Evolutionary conservation across 2,113 vertebrate genomes (phyloP).

Genomic region (Crocuta crocuta): DNA sequence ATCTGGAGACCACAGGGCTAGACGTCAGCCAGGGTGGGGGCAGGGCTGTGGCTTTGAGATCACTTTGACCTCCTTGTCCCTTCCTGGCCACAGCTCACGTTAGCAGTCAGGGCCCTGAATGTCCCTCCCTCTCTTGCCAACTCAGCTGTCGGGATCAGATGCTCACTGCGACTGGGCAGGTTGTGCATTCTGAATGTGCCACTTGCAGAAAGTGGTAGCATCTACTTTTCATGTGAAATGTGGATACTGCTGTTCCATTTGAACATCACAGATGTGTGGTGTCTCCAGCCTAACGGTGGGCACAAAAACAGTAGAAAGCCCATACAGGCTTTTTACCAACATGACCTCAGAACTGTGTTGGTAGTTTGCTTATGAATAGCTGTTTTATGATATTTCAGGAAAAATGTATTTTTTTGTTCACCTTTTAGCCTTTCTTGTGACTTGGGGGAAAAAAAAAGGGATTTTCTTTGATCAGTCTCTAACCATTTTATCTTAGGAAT

Average conservation of each 20-base stretch:
- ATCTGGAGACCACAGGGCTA: constrained; percentile 37
- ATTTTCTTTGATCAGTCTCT: neutral
- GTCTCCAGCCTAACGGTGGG: neutral
- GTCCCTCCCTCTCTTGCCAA: constrained; percentile 25
- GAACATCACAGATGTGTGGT: neutral
- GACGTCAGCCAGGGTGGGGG: neutral
- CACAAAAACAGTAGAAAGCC: neutral
- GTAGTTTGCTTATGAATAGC: neutral
- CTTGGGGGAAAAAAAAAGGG: neutral
- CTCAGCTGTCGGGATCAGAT: constrained; percentile 53
- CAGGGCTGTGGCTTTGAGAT: neutral
- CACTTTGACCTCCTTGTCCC: constrained; percentile 65
- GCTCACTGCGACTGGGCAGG: neutral
- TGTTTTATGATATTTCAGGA: neutral
- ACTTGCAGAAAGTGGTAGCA: neutral
- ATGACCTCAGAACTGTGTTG: neutral
- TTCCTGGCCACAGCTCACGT: constrained; percentile 20
- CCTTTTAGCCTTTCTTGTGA: constrained; percentile 38
- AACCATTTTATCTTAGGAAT: constrained; percentile 29
- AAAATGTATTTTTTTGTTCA: neutral
- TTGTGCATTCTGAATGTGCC: neutral
- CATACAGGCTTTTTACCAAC: neutral
- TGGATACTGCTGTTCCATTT: neutral
- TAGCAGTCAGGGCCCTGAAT: constrained; percentile 23
- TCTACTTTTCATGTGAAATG: constrained; percentile 5